These are phyloP conservation scores for Tubulanus polymorphus DNA, from an alignment of 2,888 invertebrate genomes.

Conservation along the genomic window DNA sequence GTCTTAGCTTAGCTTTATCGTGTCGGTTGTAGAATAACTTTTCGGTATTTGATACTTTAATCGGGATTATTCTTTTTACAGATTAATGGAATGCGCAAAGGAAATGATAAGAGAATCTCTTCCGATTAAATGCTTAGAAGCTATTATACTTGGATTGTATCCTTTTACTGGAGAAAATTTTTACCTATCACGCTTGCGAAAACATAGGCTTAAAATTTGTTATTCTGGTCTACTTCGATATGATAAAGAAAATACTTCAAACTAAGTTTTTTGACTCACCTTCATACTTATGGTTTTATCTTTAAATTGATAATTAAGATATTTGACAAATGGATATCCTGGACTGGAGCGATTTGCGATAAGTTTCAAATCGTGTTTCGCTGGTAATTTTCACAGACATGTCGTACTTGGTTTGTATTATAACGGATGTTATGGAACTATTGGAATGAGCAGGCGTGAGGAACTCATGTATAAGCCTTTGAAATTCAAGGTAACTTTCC, in stretches of 20 bases:
- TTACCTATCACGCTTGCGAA: background rate
- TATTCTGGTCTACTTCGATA: no score
- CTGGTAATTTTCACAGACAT: conserved; percentile 46
- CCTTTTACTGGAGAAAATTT: conserved; percentile 23
- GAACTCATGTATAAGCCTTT: conserved; percentile 54
- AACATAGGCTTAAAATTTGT: background rate
- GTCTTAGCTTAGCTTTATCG: conserved; percentile 11
- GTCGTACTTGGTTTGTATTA: conserved; percentile 52
- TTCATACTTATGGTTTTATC: no score
- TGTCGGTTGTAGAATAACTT: no score
- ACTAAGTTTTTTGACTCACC: no score
- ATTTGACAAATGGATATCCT: conserved; percentile 48
- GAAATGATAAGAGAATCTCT: conserved; percentile 52
- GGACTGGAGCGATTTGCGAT: conserved; percentile 52
- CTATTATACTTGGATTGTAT: conserved; percentile 53
- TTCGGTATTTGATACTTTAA: no score
- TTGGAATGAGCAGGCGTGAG: conserved; percentile 52
- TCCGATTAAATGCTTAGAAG: conserved; percentile 55
- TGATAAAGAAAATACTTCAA: no score
- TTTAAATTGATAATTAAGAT: no score
- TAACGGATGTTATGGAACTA: conserved; percentile 48
- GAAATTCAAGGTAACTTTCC: conserved; percentile 40
- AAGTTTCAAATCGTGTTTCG: conserved; percentile 51
- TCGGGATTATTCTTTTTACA: conserved; percentile 24
- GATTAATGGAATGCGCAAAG: conserved; percentile 51